phyloP scores from a whole-genome alignment of 2,113 vertebrate genomes.

The Scortum barcoo region DNA sequence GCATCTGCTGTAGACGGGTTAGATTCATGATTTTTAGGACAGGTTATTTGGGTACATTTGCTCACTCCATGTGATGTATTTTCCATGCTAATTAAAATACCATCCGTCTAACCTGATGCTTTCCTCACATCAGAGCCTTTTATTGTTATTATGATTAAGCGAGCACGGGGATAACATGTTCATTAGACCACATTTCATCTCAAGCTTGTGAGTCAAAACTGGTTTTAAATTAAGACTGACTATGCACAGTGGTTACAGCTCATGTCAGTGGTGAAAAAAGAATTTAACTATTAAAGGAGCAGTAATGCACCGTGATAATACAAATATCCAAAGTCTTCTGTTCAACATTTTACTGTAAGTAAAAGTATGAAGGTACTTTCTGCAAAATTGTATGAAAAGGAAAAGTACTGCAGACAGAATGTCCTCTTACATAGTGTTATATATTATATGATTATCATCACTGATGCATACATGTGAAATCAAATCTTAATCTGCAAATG shows the following conservation, averaged over 20 bases:
- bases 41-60: slow-evolving; percentile 6
- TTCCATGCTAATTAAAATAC: slow-evolving; percentile 25
- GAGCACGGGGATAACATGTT: slow-evolving; percentile 3
- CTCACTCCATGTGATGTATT: background rate
- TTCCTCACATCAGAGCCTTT: slow-evolving; percentile 31
- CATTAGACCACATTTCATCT: slow-evolving; percentile 18
- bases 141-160: slow-evolving; percentile 28
- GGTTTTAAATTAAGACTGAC: background rate
- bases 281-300: background rate
- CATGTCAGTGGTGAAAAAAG: background rate
- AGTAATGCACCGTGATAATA: background rate
- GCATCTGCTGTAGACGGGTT: background rate
- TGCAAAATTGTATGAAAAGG: background rate
- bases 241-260: background rate
- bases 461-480: background rate
- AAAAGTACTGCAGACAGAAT: background rate
- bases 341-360: background rate
- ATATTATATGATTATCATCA: slow-evolving; percentile 1
- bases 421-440: background rate
- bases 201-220: background rate
- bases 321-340: background rate
- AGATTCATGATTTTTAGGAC: background rate
- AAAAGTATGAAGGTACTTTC: background rate
- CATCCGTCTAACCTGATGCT: slow-evolving; percentile 24
- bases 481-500: background rate